These are phyloP conservation scores for Hyaena hyaena DNA, from an alignment of 2,113 vertebrate species.

Conservation along the genomic window DNA sequence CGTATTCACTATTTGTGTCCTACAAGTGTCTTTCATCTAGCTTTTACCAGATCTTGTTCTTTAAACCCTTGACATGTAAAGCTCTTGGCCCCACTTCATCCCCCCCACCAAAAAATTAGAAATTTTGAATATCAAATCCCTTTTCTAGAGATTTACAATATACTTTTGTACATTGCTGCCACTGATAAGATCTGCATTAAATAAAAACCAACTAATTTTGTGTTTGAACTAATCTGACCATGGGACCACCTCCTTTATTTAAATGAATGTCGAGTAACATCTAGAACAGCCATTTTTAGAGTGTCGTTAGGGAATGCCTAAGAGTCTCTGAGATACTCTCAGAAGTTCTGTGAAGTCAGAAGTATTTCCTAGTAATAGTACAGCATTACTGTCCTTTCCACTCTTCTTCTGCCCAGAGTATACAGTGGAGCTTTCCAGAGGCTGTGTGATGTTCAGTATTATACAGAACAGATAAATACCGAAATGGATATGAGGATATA, in stretches of 20 bases:
- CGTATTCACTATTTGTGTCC: neutral
- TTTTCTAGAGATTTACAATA: neutral
- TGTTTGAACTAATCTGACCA: neutral
- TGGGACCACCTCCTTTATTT: neutral
- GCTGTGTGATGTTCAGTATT: neutral
- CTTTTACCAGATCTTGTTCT: neutral
- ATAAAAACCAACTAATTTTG: neutral
- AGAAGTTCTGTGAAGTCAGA: neutral
- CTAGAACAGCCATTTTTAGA: neutral
- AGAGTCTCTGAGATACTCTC: neutral
- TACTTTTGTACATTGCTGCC: neutral
- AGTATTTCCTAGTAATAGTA: neutral
- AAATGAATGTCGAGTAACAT: neutral
- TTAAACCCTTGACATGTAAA: neutral
- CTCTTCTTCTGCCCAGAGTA: neutral
- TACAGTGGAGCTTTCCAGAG: neutral
- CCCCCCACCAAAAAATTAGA: neutral
- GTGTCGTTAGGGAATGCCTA: neutral
- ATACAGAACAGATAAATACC: neutral
- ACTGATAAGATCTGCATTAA: neutral
- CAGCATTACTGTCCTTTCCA: neutral
- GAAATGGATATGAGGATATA: neutral
- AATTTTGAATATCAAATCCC: neutral
- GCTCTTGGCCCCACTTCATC: neutral
- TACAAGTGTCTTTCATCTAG: neutral